Conservation (phyloP, 2,888 invertebrate species). For the Pheosia tremula region DNA sequence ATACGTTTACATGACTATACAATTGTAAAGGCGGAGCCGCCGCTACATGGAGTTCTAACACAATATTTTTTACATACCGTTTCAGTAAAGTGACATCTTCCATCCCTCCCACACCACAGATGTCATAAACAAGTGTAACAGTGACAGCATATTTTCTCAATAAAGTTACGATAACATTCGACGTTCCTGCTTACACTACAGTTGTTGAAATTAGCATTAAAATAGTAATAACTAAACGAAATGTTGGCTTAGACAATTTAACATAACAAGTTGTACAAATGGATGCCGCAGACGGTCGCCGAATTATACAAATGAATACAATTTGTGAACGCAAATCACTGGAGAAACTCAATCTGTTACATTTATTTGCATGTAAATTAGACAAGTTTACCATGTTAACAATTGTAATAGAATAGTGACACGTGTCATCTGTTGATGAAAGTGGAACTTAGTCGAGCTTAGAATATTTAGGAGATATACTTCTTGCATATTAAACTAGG, state of each 20-base stretch:
- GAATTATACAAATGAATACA: constrained; percentile 69
- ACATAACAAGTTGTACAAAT: constrained; percentile 42
- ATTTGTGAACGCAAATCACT: constrained; percentile 56
- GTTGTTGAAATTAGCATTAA: no score
- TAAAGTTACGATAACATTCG: no score
- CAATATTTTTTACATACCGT: no score
- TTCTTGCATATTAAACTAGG: neutral
- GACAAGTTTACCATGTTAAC: constrained; percentile 55
- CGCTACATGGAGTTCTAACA: no score
- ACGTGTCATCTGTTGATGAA: constrained; percentile 26
- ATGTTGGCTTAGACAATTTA: constrained; percentile 28
- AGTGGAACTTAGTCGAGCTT: neutral
- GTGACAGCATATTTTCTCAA: no score
- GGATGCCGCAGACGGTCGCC: constrained; percentile 34
- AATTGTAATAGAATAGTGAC: constrained; percentile 45
- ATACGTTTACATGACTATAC: no score
- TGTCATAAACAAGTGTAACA: no score
- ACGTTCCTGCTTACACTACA: no score
- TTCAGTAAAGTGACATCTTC: no score
- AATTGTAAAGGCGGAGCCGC: no score
- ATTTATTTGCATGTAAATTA: constrained; percentile 78
- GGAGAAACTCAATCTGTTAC: constrained; percentile 66
- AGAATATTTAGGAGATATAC: neutral
- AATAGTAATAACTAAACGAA: no score
- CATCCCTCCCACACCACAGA: no score